These are phyloP conservation scores for Neoscelio sp. DNA, from an alignment of 2,888 invertebrate genomes.

Conservation along the genomic window DNA sequence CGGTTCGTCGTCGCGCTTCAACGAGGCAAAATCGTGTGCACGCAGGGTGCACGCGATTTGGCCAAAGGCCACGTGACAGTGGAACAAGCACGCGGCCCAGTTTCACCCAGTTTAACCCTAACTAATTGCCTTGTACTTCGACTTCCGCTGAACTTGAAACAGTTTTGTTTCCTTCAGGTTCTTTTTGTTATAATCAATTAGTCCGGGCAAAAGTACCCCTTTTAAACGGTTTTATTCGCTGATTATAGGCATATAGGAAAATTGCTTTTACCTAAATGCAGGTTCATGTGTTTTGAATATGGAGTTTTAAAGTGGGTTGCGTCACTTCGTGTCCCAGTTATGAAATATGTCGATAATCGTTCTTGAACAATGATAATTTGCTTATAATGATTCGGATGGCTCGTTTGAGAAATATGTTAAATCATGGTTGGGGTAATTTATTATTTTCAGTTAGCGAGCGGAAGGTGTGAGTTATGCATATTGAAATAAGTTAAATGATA, in stretches of 20 bases:
- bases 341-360: slow-evolving; percentile 28
- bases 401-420: slow-evolving; percentile 12
- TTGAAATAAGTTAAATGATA: no score
- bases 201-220: slow-evolving; percentile 42
- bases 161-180: slow-evolving; percentile 41
- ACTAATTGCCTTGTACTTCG: slow-evolving; percentile 51
- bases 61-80: slow-evolving; percentile 62
- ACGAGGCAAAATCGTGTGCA: slow-evolving; percentile 66
- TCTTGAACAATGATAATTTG: slow-evolving; percentile 22
- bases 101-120: slow-evolving; percentile 53
- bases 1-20: slow-evolving; percentile 66
- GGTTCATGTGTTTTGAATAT: slow-evolving; percentile 30
- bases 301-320: slow-evolving; percentile 47
- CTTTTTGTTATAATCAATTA: slow-evolving; percentile 48
- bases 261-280: slow-evolving; percentile 54
- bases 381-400: slow-evolving; percentile 18
- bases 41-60: slow-evolving; percentile 63
- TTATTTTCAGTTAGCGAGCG: no score
- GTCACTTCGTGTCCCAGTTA: slow-evolving; percentile 51
- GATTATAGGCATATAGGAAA: slow-evolving; percentile 40
- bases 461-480: no score
- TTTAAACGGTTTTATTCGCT: slow-evolving; percentile 54
- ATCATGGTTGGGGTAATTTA: slow-evolving; percentile 36
- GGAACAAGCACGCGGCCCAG: slow-evolving; percentile 55
- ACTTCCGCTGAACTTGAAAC: slow-evolving; percentile 67